Evolutionary conservation across 2,113 vertebrate species (phyloP).

Genomic region (Glaucomys volans): DNA sequence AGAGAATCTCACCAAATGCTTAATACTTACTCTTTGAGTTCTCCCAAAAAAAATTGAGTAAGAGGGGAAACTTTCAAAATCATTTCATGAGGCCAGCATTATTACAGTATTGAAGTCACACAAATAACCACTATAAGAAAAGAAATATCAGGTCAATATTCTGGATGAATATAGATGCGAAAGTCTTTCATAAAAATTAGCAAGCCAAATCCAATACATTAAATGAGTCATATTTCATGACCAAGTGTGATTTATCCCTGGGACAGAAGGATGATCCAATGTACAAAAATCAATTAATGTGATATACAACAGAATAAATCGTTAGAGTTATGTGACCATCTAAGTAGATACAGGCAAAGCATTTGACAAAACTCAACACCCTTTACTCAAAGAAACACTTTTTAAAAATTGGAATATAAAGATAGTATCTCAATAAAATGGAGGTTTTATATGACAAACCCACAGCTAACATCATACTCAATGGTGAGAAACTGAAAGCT

Average conservation of each 20-base stretch:
- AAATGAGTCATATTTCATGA: neutral
- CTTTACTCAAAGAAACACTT: neutral
- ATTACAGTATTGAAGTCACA: neutral
- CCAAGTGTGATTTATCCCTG: neutral
- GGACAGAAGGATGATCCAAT: neutral
- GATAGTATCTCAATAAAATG: neutral
- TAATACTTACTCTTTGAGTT: neutral
- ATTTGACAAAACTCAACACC: too few relatives aligned
- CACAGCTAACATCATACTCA: neutral
- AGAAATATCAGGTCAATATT: too few relatives aligned
- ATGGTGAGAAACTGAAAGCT: neutral
- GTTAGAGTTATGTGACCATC: neutral
- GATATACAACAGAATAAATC: neutral
- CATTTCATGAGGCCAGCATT: neutral
- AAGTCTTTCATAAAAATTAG: too few relatives aligned
- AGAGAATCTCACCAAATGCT: neutral
- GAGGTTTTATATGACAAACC: neutral
- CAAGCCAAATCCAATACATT: neutral
- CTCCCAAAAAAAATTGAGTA: neutral
- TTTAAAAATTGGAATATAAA: neutral
- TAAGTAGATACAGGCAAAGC: neutral
- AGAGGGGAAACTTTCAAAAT: neutral
- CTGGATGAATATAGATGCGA: too few relatives aligned
- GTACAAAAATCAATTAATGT: too few relatives aligned
- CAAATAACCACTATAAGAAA: neutral